phyloP scores from a whole-genome alignment of 2,797 vertebrate genomes.

The Holocentrus rufus region DNA sequence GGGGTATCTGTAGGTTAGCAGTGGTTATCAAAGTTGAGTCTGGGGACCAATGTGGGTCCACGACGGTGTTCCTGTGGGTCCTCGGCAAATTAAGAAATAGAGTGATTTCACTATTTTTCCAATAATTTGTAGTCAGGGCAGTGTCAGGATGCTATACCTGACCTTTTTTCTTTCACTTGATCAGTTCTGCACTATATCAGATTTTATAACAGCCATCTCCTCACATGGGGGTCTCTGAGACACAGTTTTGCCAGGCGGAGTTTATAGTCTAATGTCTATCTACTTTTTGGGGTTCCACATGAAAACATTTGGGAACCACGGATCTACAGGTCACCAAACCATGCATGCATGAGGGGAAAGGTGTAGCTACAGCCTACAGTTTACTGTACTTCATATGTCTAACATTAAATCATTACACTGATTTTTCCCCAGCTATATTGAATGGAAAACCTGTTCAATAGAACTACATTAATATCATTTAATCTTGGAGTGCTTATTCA shows the following conservation, averaged over 20 bases:
- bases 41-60: slow-evolving; percentile 6
- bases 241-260: not conserved
- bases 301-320: not conserved
- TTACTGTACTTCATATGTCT: slow-evolving; percentile 30
- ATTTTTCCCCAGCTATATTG: slow-evolving; percentile 7
- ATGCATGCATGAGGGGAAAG: not conserved
- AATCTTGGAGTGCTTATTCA: not conserved
- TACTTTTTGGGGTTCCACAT: too few relatives aligned
- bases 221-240: not conserved
- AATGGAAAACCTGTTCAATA: not conserved
- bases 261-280: not conserved
- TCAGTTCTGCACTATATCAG: not conserved
- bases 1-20: too few relatives aligned
- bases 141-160: too few relatives aligned
- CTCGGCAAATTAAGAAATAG: not conserved
- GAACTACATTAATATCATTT: too few relatives aligned
- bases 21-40: slow-evolving; percentile 20
- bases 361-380: not conserved
- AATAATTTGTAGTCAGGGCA: accelerated
- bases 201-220: not conserved
- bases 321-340: not conserved
- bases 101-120: not conserved
- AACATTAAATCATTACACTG: slow-evolving; percentile 53
- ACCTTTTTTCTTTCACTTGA: not conserved
- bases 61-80: slow-evolving; percentile 8